phyloP scores from a whole-genome alignment of 2,888 invertebrate species.

The Ectemnius cavifrons region DNA sequence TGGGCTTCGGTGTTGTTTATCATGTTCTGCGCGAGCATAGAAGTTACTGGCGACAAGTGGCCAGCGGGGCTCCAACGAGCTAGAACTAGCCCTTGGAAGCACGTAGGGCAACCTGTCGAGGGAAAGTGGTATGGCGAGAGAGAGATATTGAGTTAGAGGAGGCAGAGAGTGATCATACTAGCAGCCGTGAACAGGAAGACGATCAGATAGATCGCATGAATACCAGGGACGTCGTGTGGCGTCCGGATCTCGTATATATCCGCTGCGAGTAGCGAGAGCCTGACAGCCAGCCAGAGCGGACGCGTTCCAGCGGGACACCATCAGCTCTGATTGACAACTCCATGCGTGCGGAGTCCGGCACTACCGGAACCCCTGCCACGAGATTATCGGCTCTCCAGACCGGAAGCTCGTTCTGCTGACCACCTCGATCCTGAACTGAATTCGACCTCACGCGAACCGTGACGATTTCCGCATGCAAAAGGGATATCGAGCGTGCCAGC shows the following conservation, averaged over 20 bases:
- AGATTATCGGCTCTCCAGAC: slow-evolving; percentile 63
- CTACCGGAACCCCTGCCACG: slow-evolving; percentile 49
- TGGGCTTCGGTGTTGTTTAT: slow-evolving; percentile 11
- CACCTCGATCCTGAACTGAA: slow-evolving; percentile 60
- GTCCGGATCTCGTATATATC: slow-evolving; percentile 62
- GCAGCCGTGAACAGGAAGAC: slow-evolving; percentile 57
- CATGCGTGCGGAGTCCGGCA: slow-evolving; percentile 40
- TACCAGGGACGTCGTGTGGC: slow-evolving; percentile 62
- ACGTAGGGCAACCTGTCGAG: too few species aligned
- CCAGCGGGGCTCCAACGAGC: slow-evolving; percentile 25
- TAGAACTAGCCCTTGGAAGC: too few species aligned
- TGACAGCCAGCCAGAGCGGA: slow-evolving; percentile 58
- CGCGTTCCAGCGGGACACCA: slow-evolving; percentile 63
- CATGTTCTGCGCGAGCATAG: slow-evolving; percentile 23
- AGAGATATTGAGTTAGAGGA: too few species aligned
- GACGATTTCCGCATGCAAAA: slow-evolving; percentile 64
- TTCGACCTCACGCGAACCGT: slow-evolving; percentile 48
- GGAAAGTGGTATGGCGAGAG: too few species aligned
- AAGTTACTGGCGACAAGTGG: slow-evolving; percentile 26
- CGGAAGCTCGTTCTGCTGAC: slow-evolving; percentile 64
- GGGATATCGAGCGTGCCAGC: slow-evolving; percentile 55
- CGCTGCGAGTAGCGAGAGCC: slow-evolving; percentile 17
- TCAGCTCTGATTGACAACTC: slow-evolving; percentile 64
- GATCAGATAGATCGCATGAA: slow-evolving; percentile 64
- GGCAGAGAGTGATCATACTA: slow-evolving; percentile 42